Conservation (phyloP, 37 sponge, comb jelly and placozoan species). For the Aplysina aerophoba region DNA sequence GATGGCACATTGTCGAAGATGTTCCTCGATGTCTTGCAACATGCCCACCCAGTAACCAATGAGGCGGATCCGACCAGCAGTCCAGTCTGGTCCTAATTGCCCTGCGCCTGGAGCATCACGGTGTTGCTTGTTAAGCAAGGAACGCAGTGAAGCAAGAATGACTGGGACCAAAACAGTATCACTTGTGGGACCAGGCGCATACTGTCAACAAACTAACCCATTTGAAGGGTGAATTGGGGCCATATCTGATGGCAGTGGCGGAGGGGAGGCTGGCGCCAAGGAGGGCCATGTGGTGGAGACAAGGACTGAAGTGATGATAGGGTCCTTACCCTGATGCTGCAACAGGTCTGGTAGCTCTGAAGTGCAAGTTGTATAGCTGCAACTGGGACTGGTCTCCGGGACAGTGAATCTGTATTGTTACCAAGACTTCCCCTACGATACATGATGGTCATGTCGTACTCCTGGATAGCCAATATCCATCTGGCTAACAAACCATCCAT, state of each 20-base stretch:
- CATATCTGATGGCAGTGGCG: conserved; percentile 32
- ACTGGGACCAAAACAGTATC: conserved; percentile 33
- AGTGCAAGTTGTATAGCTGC: too few species aligned
- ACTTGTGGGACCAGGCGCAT: conserved; percentile 22
- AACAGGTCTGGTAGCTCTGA: too few species aligned
- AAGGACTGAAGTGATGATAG: too few species aligned
- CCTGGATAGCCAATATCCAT: conserved; percentile 5
- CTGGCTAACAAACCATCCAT: too few species aligned
- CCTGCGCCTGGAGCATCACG: conserved; percentile 38
- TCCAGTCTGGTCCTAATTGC: too few species aligned
- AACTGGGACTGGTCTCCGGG: too few species aligned
- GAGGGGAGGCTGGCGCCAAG: not conserved
- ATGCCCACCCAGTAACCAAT: conserved; percentile 31
- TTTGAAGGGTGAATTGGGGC: conserved; percentile 29
- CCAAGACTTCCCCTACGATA: not conserved
- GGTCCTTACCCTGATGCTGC: too few species aligned
- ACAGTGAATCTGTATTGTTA: conserved; percentile 6
- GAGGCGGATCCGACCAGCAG: too few species aligned
- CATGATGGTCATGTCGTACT: not conserved
- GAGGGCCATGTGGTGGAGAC: too few species aligned
- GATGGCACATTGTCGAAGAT: conserved; percentile 27
- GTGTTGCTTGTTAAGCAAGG: not conserved
- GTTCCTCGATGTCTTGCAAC: conserved; percentile 36
- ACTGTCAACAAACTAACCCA: conserved; percentile 24
- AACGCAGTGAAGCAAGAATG: conserved; percentile 3